Base-by-base conservation (phyloP, 1,140 invertebrate genomes). In the Anthonomus grandis region DNA sequence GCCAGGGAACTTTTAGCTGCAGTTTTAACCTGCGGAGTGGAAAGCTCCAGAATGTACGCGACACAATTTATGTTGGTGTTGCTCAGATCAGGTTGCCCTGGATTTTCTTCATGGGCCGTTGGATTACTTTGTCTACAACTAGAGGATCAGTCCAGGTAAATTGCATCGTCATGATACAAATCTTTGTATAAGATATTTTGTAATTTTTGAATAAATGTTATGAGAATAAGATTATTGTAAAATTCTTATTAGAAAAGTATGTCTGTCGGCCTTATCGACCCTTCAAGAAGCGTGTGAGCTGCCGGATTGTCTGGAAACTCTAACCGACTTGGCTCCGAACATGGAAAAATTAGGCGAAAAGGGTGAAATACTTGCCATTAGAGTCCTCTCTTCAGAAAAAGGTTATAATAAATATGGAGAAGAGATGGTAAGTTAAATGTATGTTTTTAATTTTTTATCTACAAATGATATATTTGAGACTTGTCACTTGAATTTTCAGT, bases 281-380 rank as follows among this genome's bases (percentile, higher is more conserved):
- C 76, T 97, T n/a, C 89, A 95, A 67, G 95, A 97, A 79, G 91
- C 93, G 17, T 93, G 90, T 69, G 89, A 93, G 75, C 83, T 93
- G 52, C 82, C 85, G 49, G 87, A 90, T 66, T 93, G 89, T 73
- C 74, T 96, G 23, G 86, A 93, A 63, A 83, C 86, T 51, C 74
- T 97, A 24, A 83, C 93, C 52, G 79, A 81, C 39, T 71, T 89
- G 44, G 82, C 85, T 59, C 89, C 89, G 0, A 78, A 84, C n/a
- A 71, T 94, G 0, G 75, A 86, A 12, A 84, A 88, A 56, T 75
- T 93, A 0, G 91, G 91, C 0, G 91, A 96, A 70, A 82, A 85
- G 41, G 93, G 92, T 0, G 83, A 90, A 22, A 70, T 96, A 13
- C 71, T 97, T 9, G 83, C 92, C 70, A 80, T 93, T 10, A 78